Evolutionary conservation across 2,113 vertebrate species (phyloP), one percentile per base, ranked within the genome.

Genomic region (Oncorhynchus gorbuscha): DNA sequence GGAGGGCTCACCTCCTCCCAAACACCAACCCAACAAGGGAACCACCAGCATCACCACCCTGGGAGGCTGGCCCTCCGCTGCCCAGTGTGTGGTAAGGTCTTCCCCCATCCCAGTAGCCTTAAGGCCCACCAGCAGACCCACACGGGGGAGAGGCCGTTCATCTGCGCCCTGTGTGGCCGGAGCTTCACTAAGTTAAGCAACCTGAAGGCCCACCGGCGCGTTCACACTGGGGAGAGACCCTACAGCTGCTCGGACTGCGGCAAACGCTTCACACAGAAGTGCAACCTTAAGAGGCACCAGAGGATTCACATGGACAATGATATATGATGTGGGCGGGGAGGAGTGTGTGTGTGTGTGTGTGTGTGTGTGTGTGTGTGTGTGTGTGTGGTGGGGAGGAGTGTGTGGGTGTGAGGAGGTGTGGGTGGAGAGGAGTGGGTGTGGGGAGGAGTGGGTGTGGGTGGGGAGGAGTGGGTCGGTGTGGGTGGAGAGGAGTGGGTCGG

Each of bases 191-290:
- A 94, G 79, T 88, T 93, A 67, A 93, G 92, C 79, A 94, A 94
- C 84, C 89, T 95, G 49, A 93, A 93, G 67, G 94, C 92, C 1
- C 93, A 95, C 83, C 87, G 93, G 1, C 86, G 91, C 1, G 92
- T 92, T 14, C 94, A 95, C 87, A 94, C 91, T 0, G 92, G 94
- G 1, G 93, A 95, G 85, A 90, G 92, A 71, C 92, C 93, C 0
- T 94, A 92, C 85, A 90, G 91, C 81, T 95, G 93, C 79, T 58
- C 85, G 28, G 89, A 92, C 20, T 95, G 94, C 1, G 93, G 94
- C n/a, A 95, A 94, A 72, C 85, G 90, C 71, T 95, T 95, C 79
- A 93, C 93, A 0, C 92, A 94, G 85, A 92, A 93, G 72, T 94
- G 93, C 59, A 94, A 94, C 81, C 84, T 95, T 28, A 93, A 90